Percentiles rank a stretch among this genome's conserved stretches.
These are phyloP conservation scores for Phyllostomus discolor DNA, from an alignment of 2,113 vertebrate species.

Conservation along the genomic window DNA sequence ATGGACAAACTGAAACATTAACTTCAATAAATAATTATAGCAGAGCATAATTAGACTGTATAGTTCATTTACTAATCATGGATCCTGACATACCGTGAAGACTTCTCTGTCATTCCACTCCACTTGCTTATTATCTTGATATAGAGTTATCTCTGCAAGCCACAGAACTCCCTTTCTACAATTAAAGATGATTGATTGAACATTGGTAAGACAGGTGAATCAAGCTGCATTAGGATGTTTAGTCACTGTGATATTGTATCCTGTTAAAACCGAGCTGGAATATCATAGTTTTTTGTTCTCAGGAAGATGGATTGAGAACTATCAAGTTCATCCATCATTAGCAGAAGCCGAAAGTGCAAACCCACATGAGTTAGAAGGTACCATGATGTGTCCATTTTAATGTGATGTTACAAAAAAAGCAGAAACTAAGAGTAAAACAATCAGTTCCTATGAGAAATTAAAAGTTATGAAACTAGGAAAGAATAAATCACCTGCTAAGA, in stretches of 20 bases:
- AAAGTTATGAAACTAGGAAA: neutral
- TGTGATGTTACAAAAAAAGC: neutral
- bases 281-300: neutral
- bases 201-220: neutral
- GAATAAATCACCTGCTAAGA: neutral
- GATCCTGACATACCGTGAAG: neutral
- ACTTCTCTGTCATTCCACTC: neutral
- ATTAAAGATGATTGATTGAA: neutral
- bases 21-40: neutral
- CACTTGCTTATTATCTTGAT: neutral
- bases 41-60: neutral
- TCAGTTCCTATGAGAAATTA: neutral
- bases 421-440: neutral
- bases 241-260: neutral
- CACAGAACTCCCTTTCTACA: too few species aligned
- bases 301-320: neutral
- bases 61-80: neutral
- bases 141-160: neutral
- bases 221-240: neutral
- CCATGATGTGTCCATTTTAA: neutral
- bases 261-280: neutral
- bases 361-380: neutral
- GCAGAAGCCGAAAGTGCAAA: neutral
- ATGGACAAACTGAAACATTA: neutral
- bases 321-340: neutral